These are phyloP conservation scores for Cavia aperea DNA, from an alignment of 2,113 vertebrate species.

Conservation along the genomic window DNA sequence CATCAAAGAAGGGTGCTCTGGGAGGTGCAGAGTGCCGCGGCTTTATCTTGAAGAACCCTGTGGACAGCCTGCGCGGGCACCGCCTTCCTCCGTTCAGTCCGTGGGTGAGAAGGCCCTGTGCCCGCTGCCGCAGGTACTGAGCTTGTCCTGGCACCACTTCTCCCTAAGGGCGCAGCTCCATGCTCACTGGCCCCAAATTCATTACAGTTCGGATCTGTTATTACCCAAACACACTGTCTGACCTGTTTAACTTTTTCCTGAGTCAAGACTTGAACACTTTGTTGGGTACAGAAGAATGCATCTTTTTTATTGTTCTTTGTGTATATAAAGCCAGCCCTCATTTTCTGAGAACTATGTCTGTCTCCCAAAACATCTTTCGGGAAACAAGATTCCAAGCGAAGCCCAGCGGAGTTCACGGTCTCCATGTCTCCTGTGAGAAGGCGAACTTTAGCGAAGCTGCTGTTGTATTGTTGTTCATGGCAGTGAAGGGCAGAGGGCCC, in stretches of 20 bases:
- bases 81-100: background rate
- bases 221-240: background rate
- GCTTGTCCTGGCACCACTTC: background rate
- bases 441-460: background rate
- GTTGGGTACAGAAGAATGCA: background rate
- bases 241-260: slow-evolving; percentile 1
- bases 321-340: background rate
- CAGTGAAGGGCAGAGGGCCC: background rate
- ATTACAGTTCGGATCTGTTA: slow-evolving; percentile 18
- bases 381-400: background rate
- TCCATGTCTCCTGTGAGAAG: background rate
- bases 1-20: background rate
- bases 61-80: background rate
- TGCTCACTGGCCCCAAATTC: background rate
- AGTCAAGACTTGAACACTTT: background rate
- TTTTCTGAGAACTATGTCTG: slow-evolving; percentile 14
- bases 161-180: background rate
- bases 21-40: background rate
- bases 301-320: slow-evolving; percentile 14
- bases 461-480: background rate
- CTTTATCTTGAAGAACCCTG: background rate
- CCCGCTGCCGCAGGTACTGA: background rate
- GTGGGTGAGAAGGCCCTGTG: background rate
- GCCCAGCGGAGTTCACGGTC: background rate
- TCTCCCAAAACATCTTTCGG: slow-evolving; percentile 19